Conservation (phyloP, 30 jellyfish, hydroid and myxozoan species). For the Mastigias papua region DNA sequence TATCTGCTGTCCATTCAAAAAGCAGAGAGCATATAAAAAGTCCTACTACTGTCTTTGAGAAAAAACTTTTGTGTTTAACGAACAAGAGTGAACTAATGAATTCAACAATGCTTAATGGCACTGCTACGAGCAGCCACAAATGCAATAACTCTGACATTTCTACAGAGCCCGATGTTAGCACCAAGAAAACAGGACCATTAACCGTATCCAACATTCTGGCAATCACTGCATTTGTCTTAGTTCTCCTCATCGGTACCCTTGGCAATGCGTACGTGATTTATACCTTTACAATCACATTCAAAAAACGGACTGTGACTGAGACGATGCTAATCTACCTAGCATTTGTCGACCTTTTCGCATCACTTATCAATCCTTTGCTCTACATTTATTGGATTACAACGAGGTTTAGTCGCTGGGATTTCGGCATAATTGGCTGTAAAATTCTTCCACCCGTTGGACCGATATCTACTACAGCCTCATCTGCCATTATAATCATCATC, state of each 20-base stretch:
- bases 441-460: slow-evolving; percentile 78
- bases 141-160: neutral
- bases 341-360: slow-evolving; percentile 73
- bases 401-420: slow-evolving; percentile 73
- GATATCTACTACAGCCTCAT: slow-evolving; percentile 69
- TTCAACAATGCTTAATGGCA: neutral
- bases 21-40: neutral
- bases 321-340: slow-evolving; percentile 74
- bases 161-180: neutral
- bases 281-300: slow-evolving; percentile 58
- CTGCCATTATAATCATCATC: slow-evolving; percentile 75
- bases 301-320: slow-evolving; percentile 82
- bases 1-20: neutral
- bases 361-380: slow-evolving; percentile 75
- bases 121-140: neutral
- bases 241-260: slow-evolving; percentile 71
- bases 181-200: neutral
- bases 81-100: neutral
- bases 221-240: slow-evolving; percentile 38
- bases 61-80: neutral
- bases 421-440: slow-evolving; percentile 91
- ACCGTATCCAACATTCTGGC: slow-evolving; percentile 27
- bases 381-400: slow-evolving; percentile 71
- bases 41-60: neutral
- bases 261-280: slow-evolving; percentile 75